Conservation (phyloP, 1,140 invertebrate genomes). For the Orius laevigatus region DNA sequence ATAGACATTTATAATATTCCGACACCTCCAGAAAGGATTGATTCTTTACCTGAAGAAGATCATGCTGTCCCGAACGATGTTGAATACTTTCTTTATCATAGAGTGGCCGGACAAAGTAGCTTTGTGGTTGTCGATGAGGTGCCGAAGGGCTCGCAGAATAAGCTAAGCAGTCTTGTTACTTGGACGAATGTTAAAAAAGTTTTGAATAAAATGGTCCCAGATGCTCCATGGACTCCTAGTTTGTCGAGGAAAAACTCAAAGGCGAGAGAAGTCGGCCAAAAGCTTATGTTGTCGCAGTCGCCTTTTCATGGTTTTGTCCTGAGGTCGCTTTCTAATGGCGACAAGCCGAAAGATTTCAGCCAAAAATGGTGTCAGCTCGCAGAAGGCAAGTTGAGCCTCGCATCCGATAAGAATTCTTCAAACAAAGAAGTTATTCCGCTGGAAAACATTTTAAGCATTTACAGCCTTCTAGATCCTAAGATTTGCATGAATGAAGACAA, state of each 20-base stretch:
- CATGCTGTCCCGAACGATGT: background rate
- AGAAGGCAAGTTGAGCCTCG: slow-evolving; percentile 35
- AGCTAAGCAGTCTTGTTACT: slow-evolving; percentile 24
- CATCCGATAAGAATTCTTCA: slow-evolving; percentile 33
- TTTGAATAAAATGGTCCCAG: slow-evolving; percentile 25
- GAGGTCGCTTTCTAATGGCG: slow-evolving; percentile 25
- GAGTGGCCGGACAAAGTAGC: slow-evolving; percentile 7
- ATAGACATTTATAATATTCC: slow-evolving; percentile 12
- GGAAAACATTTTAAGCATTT: slow-evolving; percentile 38
- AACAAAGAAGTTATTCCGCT: slow-evolving; percentile 39
- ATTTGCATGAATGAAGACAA: slow-evolving; percentile 32
- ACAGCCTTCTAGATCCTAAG: slow-evolving; percentile 41
- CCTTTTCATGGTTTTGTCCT: slow-evolving; percentile 28
- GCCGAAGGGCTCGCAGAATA: slow-evolving; percentile 23
- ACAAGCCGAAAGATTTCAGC: slow-evolving; percentile 36
- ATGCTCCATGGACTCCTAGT: slow-evolving; percentile 27
- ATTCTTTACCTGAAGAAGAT: slow-evolving; percentile 17
- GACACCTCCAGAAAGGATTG: slow-evolving; percentile 19
- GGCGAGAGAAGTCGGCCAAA: slow-evolving; percentile 10
- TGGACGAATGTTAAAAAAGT: slow-evolving; percentile 25
- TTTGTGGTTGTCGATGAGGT: slow-evolving; percentile 12
- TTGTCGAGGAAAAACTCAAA: slow-evolving; percentile 23
- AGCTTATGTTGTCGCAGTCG: slow-evolving; percentile 6
- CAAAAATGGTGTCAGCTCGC: slow-evolving; percentile 31
- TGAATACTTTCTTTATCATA: slow-evolving; percentile 16